Evolutionary conservation across 1,140 invertebrate genomes (phyloP), one percentile per base, ranked within the genome.

Genomic region (Trialeurodes vaporariorum): DNA sequence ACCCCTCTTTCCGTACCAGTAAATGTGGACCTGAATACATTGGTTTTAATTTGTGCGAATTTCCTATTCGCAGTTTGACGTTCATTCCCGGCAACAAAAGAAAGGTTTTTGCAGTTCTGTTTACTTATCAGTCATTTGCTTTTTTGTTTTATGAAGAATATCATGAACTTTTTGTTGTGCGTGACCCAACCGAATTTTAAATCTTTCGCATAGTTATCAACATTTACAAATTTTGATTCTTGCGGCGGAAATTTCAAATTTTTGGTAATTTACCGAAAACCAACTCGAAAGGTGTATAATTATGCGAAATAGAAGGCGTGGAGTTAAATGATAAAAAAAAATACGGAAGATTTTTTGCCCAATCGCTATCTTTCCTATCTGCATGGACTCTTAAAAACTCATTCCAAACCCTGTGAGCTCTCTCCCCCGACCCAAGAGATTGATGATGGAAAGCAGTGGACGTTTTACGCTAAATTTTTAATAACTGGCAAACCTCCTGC

Each of bases 401-500:
- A 22, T 66, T 71, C 64, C 80, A 65, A 13, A 75, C 77, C 17
- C 64, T 61, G 72, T 79, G 78, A 25, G 67, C 70, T 59, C 77
- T 67, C 73, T 79, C 77, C 25, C 79, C 61, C n/a, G 74, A 73
- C 12, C 75, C 74, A 67, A 76, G 77, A 25, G 64, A 69, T 73
- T 77, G 71, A 23, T 76, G 77, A 63, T 74, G 70, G 66, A 70
- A 77, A 12, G 67, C 67, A 61, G 69, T 72, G 27, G 24, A 66
- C 25, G 26, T 67, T 17, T 72, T 67, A 60, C 73, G 64, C 72
- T 74, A 72, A 13, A 67, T 69, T 70, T 64, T 76, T 73, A 24
- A 74, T 12, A 70, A 73, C 74, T 21, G 40, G 66, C 12, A 76
- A 25, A 65, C 76, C 67, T 67, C 72, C 74, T 9, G n/a, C n/a